These are phyloP conservation scores for Ammospiza maritima DNA, from an alignment of 2,797 vertebrate species.

Conservation along the genomic window DNA sequence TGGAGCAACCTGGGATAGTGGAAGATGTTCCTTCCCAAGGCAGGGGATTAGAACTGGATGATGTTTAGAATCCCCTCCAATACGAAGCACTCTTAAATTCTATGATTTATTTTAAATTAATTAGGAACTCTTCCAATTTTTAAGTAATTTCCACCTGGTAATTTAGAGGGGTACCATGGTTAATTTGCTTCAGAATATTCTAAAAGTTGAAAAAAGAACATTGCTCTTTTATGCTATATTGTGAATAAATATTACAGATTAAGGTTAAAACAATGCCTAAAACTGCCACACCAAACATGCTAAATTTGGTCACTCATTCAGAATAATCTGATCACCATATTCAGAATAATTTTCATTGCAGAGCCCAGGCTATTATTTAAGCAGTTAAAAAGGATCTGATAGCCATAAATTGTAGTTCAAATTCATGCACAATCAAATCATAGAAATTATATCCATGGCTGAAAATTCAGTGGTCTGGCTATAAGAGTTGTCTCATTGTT, in stretches of 20 bases:
- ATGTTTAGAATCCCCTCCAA: background rate
- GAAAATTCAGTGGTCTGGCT: background rate
- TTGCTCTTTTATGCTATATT: background rate
- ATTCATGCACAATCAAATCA: background rate
- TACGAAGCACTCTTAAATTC: background rate
- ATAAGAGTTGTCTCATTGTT: background rate
- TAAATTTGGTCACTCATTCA: background rate
- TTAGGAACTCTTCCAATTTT: background rate
- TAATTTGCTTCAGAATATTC: background rate
- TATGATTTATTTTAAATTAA: background rate
- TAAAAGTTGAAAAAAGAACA: background rate
- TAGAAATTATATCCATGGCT: background rate
- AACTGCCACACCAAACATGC: background rate
- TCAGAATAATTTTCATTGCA: background rate
- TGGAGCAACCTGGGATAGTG: background rate
- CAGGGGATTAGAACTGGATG: background rate
- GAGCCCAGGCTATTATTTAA: background rate
- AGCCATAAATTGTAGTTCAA: background rate
- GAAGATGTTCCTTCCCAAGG: background rate
- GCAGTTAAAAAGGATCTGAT: background rate
- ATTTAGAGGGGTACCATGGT: background rate
- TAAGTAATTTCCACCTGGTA: background rate
- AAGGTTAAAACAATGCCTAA: constrained; percentile 1
- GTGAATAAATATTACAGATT: background rate
- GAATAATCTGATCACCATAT: background rate